Percentiles rank a stretch among this genome's conserved stretches.
phyloP scores from a whole-genome alignment of 2,888 invertebrate genomes.

The Dasypogon diadema region DNA sequence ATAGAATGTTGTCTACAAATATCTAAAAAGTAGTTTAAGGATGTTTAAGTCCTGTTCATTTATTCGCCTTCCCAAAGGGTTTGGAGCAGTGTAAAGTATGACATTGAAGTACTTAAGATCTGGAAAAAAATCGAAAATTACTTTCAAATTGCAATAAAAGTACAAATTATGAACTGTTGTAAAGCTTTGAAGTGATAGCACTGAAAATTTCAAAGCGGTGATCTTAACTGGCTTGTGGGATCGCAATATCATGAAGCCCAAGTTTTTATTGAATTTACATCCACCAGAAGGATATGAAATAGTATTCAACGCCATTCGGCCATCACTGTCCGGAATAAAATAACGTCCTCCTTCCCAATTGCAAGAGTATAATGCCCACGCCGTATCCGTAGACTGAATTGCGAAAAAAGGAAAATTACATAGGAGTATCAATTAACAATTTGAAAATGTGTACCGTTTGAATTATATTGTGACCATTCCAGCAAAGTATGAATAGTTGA shows the following conservation, averaged over 20 bases:
- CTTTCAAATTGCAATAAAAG: background rate
- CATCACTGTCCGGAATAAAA: background rate
- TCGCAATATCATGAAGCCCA: conserved; percentile 64
- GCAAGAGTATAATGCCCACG: conserved; percentile 56
- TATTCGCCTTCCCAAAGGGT: conserved; percentile 59
- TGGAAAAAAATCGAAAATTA: conserved; percentile 58
- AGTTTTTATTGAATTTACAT: conserved; percentile 60
- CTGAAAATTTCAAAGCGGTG: conserved; percentile 66
- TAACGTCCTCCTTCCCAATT: conserved; percentile 63
- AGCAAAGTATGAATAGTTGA: conserved; percentile 66
- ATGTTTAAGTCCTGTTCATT: background rate
- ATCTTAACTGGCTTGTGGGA: conserved; percentile 65
- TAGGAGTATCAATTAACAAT: too few relatives aligned
- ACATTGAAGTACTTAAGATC: conserved; percentile 67
- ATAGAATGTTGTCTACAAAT: too few relatives aligned
- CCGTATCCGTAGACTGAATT: conserved; percentile 52
- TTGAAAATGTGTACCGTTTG: conserved; percentile 60
- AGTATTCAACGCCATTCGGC: background rate
- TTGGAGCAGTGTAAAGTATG: conserved; percentile 66
- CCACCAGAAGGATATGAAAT: conserved; percentile 57
- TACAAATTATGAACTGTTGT: conserved; percentile 60
- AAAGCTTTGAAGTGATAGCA: conserved; percentile 65
- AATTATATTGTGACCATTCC: conserved; percentile 66
- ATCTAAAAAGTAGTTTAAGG: background rate
- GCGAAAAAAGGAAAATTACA: background rate